These are phyloP conservation scores for Natrix natrix DNA, from an alignment of 2,797 vertebrate species.

Conservation along the genomic window DNA sequence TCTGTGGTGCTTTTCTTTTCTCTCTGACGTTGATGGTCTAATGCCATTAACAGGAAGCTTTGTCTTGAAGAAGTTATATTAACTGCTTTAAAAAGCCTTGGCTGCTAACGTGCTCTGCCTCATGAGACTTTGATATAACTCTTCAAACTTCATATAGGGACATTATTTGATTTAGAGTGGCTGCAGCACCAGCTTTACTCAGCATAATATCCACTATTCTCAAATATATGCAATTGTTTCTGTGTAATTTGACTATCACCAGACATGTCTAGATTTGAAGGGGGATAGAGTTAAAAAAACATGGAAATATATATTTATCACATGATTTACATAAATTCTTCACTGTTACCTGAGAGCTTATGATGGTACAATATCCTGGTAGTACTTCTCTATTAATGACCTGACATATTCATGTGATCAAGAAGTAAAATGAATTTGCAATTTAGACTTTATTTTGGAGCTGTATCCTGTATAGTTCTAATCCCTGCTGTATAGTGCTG, in stretches of 20 bases:
- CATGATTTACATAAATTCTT: constrained; percentile 42
- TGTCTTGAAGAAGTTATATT: not conserved
- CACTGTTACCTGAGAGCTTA: constrained; percentile 45
- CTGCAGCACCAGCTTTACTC: not conserved
- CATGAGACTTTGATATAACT: not conserved
- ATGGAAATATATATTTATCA: constrained; percentile 33
- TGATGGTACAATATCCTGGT: constrained; percentile 59
- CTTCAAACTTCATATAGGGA: not conserved
- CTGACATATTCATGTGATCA: constrained; percentile 19
- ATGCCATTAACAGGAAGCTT: constrained; percentile 10
- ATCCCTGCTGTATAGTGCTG: rapidly evolving
- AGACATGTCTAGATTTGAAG: not conserved
- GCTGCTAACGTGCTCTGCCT: constrained; percentile 23
- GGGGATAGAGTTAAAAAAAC: constrained; percentile 11
- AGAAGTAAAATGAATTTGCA: not conserved
- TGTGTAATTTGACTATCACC: not conserved
- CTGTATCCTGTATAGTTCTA: rapidly evolving
- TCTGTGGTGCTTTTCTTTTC: constrained; percentile 34
- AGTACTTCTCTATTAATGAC: constrained; percentile 22
- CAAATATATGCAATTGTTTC: constrained; percentile 17
- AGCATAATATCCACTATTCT: not conserved
- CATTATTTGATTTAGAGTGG: not conserved
- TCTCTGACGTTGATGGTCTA: constrained; percentile 22
- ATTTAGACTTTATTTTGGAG: not conserved
- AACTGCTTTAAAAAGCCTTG: constrained; percentile 17